These are phyloP conservation scores for Pantherophis alleghaniensis DNA, from an alignment of 2,797 vertebrate genomes.

Conservation along the genomic window DNA sequence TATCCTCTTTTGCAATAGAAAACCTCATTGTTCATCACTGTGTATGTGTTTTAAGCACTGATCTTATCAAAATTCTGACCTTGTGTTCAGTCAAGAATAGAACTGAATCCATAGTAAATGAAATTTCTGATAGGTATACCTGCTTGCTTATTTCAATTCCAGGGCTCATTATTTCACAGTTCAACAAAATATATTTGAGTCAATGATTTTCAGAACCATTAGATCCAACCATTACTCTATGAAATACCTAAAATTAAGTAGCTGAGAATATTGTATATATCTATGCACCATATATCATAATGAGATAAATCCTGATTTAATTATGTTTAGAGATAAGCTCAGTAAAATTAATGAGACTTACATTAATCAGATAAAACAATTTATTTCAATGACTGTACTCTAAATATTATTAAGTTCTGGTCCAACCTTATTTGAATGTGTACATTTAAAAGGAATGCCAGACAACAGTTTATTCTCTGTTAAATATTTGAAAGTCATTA, in stretches of 20 bases:
- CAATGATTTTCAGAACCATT: conserved; percentile 1
- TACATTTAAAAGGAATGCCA: neutral
- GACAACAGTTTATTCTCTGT: neutral
- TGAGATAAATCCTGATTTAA: neutral
- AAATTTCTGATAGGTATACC: neutral
- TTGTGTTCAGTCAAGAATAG: conserved; percentile 4
- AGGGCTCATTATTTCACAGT: neutral
- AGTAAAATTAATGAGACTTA: neutral
- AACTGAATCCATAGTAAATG: conserved; percentile 3
- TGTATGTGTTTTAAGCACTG: neutral
- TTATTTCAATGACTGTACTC: neutral
- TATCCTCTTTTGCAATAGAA: neutral
- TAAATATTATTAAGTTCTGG: neutral
- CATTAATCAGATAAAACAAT: neutral
- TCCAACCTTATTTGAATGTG: neutral
- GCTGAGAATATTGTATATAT: neutral
- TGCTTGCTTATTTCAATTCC: neutral
- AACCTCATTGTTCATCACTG: neutral
- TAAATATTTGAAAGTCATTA: neutral
- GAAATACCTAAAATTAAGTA: neutral
- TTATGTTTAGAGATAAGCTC: neutral
- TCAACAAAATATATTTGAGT: neutral
- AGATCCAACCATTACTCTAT: neutral
- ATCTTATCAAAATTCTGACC: conserved; percentile 10
- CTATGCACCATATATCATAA: neutral